A percentile compares a stretch with the other conserved stretches of the same genome.
Evolutionary conservation across 2,113 vertebrate species (phyloP).

Genomic region (Polypterus bichir): DNA sequence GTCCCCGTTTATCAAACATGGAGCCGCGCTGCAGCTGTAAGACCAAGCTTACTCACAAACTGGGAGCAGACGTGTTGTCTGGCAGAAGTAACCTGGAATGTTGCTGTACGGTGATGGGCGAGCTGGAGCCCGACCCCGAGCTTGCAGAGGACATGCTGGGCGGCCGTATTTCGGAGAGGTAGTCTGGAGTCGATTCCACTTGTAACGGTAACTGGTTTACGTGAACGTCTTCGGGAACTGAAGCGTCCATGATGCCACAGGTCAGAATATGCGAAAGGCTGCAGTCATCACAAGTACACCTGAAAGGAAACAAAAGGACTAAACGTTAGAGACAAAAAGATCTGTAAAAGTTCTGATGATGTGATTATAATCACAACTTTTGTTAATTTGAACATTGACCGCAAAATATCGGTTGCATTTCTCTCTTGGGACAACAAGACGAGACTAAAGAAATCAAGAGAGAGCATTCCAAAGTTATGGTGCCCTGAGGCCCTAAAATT

Average conservation of each 20-base stretch:
- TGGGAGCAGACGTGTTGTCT: slow-evolving; percentile 57
- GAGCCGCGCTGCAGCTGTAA: no score
- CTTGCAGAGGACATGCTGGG: slow-evolving; percentile 90
- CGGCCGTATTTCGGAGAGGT: slow-evolving; percentile 73
- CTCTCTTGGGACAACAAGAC: no score
- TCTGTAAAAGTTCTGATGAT: neutral
- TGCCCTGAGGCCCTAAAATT: no score
- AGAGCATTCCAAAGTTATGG: no score
- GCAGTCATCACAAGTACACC: slow-evolving; percentile 96
- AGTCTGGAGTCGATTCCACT: slow-evolving; percentile 68
- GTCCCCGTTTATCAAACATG: no score
- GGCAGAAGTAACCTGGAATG: slow-evolving; percentile 68
- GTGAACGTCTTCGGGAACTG: slow-evolving; percentile 76
- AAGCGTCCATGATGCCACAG: slow-evolving; percentile 92
- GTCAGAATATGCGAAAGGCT: slow-evolving; percentile 97
- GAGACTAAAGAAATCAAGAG: no score
- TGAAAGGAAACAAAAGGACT: slow-evolving; percentile 34
- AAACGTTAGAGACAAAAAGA: neutral
- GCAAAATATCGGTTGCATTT: no score
- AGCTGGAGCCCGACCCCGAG: slow-evolving; percentile 77
- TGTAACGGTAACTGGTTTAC: slow-evolving; percentile 74
- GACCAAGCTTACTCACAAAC: slow-evolving; percentile 63
- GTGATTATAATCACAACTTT: neutral
- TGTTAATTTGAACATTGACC: no score
- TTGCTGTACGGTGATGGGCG: slow-evolving; percentile 79